phyloP scores from a whole-genome alignment of 1,140 invertebrate genomes.

The Meloidogyne floridensis region DNA sequence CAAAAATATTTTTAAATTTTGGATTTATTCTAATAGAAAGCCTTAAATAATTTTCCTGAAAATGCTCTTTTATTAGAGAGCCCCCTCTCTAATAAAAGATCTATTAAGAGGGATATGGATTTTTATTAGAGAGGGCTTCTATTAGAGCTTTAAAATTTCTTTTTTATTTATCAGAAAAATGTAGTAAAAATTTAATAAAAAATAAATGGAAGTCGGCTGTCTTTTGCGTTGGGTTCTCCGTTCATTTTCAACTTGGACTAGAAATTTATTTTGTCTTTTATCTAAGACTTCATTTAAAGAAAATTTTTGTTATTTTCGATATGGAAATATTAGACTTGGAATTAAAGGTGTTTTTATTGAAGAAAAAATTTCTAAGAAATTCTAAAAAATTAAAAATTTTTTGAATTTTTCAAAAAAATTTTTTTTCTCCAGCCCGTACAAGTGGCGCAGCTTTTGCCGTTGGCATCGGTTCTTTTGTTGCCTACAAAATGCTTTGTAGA shows the following conservation, averaged over 20 bases:
- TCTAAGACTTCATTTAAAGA: slow-evolving; percentile 9
- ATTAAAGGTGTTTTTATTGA: background rate
- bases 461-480: slow-evolving; percentile 27
- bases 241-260: background rate
- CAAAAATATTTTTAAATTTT: no score
- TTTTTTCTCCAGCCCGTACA: slow-evolving; percentile 17
- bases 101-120: background rate
- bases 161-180: background rate
- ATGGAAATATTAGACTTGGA: background rate
- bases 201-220: background rate
- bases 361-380: background rate
- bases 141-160: background rate
- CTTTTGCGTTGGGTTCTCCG: background rate
- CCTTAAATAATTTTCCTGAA: no score
- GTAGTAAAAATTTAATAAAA: background rate
- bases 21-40: no score
- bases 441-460: slow-evolving; percentile 28
- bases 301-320: slow-evolving; percentile 2
- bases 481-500: slow-evolving; percentile 28
- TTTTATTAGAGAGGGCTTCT: no score
- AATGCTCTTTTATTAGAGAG: no score
- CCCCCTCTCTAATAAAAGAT: no score
- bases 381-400: background rate
- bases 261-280: background rate
- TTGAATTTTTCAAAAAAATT: background rate